Percentiles rank a stretch among this genome's conserved stretches.
These are phyloP conservation scores for Lota lota DNA, from an alignment of 2,113 vertebrate species.

Conservation along the genomic window DNA sequence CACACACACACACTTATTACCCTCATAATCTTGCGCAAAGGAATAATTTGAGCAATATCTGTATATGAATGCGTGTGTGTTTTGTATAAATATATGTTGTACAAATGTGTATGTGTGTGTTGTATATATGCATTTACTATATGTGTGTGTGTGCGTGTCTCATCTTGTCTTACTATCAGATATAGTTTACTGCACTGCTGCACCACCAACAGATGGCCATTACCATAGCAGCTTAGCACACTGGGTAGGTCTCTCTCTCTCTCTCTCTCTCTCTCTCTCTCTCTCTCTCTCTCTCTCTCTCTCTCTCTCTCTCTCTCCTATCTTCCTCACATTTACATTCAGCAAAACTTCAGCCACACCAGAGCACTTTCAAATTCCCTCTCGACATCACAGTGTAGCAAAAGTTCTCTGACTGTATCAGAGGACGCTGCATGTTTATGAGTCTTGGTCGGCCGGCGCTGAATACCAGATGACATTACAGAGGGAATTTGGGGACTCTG, in stretches of 20 bases:
- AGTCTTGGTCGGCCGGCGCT: constrained; percentile 13
- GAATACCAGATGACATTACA: constrained; percentile 6
- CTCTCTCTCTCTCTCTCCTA: background rate
- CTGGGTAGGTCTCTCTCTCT: constrained; percentile 30
- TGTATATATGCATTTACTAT: background rate
- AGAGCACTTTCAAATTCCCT: constrained; percentile 23
- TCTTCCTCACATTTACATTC: background rate
- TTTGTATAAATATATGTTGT: no score
- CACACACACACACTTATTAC: background rate
- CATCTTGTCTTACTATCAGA: constrained; percentile 58
- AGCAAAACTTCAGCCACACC: constrained; percentile 29
- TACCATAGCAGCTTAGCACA: constrained; percentile 50
- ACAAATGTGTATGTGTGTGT: no score
- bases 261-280: constrained; percentile 14
- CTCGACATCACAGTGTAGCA: constrained; percentile 38
- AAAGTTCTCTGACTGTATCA: constrained; percentile 36
- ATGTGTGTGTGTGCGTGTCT: constrained; percentile 8
- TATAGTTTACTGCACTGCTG: constrained; percentile 64
- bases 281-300: background rate
- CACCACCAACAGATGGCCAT: constrained; percentile 64
- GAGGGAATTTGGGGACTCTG: constrained; percentile 30
- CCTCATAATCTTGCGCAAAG: no score
- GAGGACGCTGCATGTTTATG: constrained; percentile 32
- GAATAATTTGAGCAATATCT: no score
- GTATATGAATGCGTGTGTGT: no score